These are phyloP conservation scores for Hyposoter dolosus DNA, from an alignment of 2,888 invertebrate species.

Conservation along the genomic window DNA sequence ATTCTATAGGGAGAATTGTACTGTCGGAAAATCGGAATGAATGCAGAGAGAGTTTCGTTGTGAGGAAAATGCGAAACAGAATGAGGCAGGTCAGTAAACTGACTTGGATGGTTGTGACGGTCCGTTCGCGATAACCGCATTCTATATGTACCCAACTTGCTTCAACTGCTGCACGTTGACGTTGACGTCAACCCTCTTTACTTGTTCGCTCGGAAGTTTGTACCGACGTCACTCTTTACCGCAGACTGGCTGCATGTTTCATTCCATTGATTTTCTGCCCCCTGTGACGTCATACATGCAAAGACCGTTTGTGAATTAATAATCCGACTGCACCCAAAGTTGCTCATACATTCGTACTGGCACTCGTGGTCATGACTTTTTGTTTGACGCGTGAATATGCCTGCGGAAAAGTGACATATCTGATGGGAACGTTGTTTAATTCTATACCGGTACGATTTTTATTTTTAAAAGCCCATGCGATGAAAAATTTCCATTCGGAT, in stretches of 20 bases:
- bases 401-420: background rate
- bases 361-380: slow-evolving; percentile 14
- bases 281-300: slow-evolving; percentile 79
- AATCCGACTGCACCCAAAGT: slow-evolving; percentile 58
- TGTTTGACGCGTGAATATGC: slow-evolving; percentile 14
- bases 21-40: background rate
- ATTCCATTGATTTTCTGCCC: slow-evolving; percentile 76
- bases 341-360: background rate
- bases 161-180: slow-evolving; percentile 39
- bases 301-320: slow-evolving; percentile 76
- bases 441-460: slow-evolving; percentile 3
- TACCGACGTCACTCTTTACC: slow-evolving; percentile 64
- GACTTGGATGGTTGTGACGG: slow-evolving; percentile 8
- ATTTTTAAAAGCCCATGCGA: slow-evolving; percentile 12
- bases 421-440: slow-evolving; percentile 25
- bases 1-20: background rate
- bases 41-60: background rate
- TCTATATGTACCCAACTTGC: slow-evolving; percentile 31
- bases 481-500: background rate
- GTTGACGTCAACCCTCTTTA: slow-evolving; percentile 57
- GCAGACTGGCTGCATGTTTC: slow-evolving; percentile 75
- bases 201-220: slow-evolving; percentile 29
- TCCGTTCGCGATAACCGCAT: background rate
- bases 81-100: slow-evolving; percentile 41
- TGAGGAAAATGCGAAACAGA: slow-evolving; percentile 25